These are phyloP conservation scores for Augiades crinisus DNA, from an alignment of 2,888 invertebrate species.

Conservation along the genomic window DNA sequence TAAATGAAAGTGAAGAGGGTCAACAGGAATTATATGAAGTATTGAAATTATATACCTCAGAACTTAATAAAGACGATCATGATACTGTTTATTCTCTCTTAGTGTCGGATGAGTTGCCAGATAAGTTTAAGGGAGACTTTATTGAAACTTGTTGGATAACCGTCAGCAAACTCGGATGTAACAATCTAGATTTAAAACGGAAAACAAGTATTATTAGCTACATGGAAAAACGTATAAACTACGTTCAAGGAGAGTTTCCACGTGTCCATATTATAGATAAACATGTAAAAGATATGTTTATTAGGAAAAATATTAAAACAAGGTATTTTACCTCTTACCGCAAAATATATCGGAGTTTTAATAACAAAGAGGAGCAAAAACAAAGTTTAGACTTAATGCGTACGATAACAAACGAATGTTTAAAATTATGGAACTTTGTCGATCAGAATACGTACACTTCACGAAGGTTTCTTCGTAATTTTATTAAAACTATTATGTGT, in stretches of 20 bases:
- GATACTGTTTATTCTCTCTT: slow-evolving; percentile 43
- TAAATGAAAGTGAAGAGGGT: slow-evolving; percentile 24
- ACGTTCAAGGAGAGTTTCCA: slow-evolving; percentile 40
- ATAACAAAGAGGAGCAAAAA: background rate
- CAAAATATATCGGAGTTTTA: slow-evolving; percentile 27
- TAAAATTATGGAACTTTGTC: background rate
- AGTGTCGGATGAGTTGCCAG: slow-evolving; percentile 38
- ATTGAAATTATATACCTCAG: slow-evolving; percentile 43
- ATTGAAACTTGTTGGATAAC: slow-evolving; percentile 44
- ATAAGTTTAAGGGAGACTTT: slow-evolving; percentile 37
- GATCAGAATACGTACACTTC: background rate
- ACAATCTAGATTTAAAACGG: slow-evolving; percentile 39
- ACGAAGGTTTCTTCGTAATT: background rate
- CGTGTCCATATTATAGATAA: slow-evolving; percentile 39
- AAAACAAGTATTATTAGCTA: slow-evolving; percentile 35
- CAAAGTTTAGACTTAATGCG: background rate
- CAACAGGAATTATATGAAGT: slow-evolving; percentile 43
- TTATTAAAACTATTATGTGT: background rate
- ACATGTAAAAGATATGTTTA: slow-evolving; percentile 35
- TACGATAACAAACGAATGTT: background rate
- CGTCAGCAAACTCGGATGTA: slow-evolving; percentile 40
- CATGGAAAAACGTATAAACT: slow-evolving; percentile 36
- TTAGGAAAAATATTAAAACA: background rate
- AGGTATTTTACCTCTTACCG: slow-evolving; percentile 13
- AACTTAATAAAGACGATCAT: slow-evolving; percentile 48